A percentile compares a stretch with the other conserved stretches of the same genome.
Conservation (phyloP, 2,797 vertebrate species). For the Novumbra hubbsi region DNA sequence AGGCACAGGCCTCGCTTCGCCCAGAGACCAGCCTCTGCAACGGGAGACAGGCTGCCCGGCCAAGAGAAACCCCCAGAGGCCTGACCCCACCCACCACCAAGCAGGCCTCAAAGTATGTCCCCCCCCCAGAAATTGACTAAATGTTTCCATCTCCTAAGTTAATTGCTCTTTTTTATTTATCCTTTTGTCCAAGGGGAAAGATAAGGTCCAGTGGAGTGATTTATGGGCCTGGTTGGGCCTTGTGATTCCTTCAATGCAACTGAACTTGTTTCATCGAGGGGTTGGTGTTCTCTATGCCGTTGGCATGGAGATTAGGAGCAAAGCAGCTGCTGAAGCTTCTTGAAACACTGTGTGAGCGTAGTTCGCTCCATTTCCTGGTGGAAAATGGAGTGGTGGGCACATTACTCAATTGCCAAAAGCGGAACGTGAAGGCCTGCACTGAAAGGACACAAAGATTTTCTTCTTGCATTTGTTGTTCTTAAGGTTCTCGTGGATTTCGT, state of each 20-base stretch:
- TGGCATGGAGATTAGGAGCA: neutral
- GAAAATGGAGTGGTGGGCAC: neutral
- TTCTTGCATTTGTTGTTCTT: neutral
- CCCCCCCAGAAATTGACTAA: neutral
- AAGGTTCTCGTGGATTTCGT: neutral
- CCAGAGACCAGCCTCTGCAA: neutral
- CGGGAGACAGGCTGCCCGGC: constrained; percentile 1
- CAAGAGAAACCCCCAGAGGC: neutral
- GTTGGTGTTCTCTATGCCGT: neutral
- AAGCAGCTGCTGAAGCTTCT: neutral
- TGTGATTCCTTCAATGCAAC: neutral
- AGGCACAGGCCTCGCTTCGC: neutral
- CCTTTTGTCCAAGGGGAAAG: neutral
- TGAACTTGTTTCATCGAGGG: neutral
- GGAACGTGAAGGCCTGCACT: neutral
- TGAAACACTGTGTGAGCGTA: neutral
- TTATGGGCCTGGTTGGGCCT: neutral
- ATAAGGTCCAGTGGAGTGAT: constrained; percentile 1
- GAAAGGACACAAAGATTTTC: neutral
- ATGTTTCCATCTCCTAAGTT: neutral
- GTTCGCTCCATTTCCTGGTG: neutral
- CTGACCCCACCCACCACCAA: neutral
- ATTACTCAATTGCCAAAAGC: neutral
- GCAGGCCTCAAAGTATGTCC: neutral
- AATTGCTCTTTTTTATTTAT: neutral